Evolutionary conservation across 2,797 vertebrate genomes (phyloP), one percentile per base, ranked within the genome.

Genomic region (Menidia menidia): DNA sequence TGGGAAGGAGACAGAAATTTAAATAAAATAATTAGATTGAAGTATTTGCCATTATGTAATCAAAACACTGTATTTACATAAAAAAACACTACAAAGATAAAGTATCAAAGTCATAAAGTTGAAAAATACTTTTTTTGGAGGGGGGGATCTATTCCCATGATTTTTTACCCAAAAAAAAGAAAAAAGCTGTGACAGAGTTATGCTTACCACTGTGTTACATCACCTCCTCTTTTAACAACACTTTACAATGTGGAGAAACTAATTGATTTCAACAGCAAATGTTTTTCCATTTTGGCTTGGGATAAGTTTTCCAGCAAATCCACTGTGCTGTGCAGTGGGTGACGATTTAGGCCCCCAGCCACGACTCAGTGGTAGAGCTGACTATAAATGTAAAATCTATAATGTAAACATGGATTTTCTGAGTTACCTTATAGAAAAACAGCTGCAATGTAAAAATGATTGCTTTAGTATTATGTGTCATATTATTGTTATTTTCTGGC

Each of bases 121-220:
- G n/a, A 30, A 59, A 4, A 16, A 30, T 4, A 2, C 31, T 3
- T 10, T 45, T 7, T 31, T n/a, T 59, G 30, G 9, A 16, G 15
- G 9, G 14, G 32, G 6, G 32, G 33, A 60, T 32, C 12, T 7
- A 32, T n/a, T 47, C 15, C 45, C 30, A 33, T 32, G 44, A 60
- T 45, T 60, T 48, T 30, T 33, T 47, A 44, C 44, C 44, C n/a
- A n/a, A n/a, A 47, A 44, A 4, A n/a, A 60, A 14, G n/a, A 33
- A 45, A 60, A 11, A 59, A 14, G 41, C 44, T 59, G 41, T 12
- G 19, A 58, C 55, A 15, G 35, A 42, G 35, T n/a, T 33, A n/a
- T 16, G 43, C 42, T 60, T 60, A 33, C 58, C 58, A n/a, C 4
- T 3, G 25, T 33, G 30, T 60, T 60, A 16, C 58, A 60, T 60